These are phyloP conservation scores for Anorthoa munda DNA, from an alignment of 2,888 invertebrate genomes.

Conservation along the genomic window DNA sequence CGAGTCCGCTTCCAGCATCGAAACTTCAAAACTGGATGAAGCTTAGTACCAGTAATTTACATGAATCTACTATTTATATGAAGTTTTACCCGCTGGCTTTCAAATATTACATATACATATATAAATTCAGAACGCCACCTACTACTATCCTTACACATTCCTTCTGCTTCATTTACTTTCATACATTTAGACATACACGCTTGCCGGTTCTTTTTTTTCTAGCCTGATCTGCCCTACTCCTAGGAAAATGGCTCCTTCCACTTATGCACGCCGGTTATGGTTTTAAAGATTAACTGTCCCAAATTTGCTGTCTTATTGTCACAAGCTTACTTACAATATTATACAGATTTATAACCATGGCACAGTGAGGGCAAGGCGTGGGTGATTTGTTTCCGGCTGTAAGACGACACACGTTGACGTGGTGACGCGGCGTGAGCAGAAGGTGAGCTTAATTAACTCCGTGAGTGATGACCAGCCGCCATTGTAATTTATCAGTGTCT, in stretches of 20 bases:
- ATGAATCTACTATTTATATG: too few species aligned
- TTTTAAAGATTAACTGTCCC: neutral
- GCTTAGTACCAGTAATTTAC: too few species aligned
- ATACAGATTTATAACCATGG: slow-evolving; percentile 1
- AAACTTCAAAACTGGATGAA: too few species aligned
- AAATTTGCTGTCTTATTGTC: neutral
- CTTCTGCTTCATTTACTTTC: too few species aligned
- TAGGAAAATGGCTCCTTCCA: too few species aligned
- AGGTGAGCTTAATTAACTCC: slow-evolving; percentile 65
- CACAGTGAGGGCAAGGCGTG: neutral
- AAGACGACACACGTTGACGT: slow-evolving; percentile 58
- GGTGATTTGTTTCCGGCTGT: slow-evolving; percentile 51
- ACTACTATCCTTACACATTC: too few species aligned
- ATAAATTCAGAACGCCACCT: too few species aligned
- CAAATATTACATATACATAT: neutral
- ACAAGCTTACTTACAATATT: neutral
- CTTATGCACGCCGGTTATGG: too few species aligned
- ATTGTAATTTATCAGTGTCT: slow-evolving; percentile 61
- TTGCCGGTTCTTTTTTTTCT: too few species aligned
- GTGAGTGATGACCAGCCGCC: slow-evolving; percentile 61
- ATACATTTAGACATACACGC: too few species aligned
- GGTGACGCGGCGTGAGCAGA: slow-evolving; percentile 36
- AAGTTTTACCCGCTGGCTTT: neutral
- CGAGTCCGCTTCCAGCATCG: too few species aligned
- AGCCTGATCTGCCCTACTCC: too few species aligned